A percentile compares a stretch with the other conserved stretches of the same genome.
Evolutionary conservation across 37 sponge, comb jelly and placozoan genomes (phyloP).

Genomic region (Ephydatia muelleri): DNA sequence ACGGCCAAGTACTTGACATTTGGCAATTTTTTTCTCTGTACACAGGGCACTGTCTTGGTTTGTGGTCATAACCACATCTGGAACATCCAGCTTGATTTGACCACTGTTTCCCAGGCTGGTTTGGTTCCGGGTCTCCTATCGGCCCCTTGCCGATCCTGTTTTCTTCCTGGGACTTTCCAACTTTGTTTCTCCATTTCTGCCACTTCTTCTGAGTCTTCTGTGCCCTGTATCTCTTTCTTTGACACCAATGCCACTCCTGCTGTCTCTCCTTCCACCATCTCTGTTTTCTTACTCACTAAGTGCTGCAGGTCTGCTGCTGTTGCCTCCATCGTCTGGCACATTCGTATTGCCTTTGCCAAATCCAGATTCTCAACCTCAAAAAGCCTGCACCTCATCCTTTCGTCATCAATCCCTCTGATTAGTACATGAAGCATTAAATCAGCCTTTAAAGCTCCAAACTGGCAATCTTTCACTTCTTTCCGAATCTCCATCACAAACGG

Average conservation of each 20-base stretch:
- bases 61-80: not conserved
- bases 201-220: not conserved
- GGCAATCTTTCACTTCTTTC: too few relatives aligned
- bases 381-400: too few relatives aligned
- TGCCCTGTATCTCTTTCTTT: not conserved
- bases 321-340: not conserved
- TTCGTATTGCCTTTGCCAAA: too few relatives aligned
- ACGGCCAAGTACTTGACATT: not conserved
- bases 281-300: not conserved
- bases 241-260: not conserved
- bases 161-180: not conserved
- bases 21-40: not conserved
- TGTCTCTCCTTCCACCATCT: not conserved
- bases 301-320: not conserved
- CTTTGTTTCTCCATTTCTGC: not conserved
- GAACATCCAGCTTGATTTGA: not conserved
- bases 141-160: not conserved
- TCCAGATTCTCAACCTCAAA: too few relatives aligned
- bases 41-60: too few relatives aligned
- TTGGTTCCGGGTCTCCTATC: not conserved
- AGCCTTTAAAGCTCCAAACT: too few relatives aligned
- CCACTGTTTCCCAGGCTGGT: not conserved
- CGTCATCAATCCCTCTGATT: too few relatives aligned
- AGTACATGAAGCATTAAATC: too few relatives aligned
- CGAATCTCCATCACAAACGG: too few relatives aligned